phyloP scores from a whole-genome alignment of 2,113 vertebrate species.

The Orientallactaga bullata region DNA sequence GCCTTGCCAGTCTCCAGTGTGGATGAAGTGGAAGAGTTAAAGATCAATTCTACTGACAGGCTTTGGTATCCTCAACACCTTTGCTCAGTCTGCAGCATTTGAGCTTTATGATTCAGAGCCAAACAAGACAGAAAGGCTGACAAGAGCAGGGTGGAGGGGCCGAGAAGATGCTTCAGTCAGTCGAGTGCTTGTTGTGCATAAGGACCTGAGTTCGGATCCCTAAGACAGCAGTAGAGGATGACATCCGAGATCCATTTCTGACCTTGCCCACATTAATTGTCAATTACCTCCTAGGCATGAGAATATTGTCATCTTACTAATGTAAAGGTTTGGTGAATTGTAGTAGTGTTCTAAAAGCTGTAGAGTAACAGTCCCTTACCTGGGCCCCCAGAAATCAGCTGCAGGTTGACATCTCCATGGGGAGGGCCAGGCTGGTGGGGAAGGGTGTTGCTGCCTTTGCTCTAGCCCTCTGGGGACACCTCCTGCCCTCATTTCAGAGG shows the following conservation, averaged over 20 bases:
- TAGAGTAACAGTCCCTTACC: too few relatives aligned
- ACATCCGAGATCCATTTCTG: too few relatives aligned
- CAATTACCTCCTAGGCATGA: not conserved
- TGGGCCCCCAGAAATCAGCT: not conserved
- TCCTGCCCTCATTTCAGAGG: not conserved
- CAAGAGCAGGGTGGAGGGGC: not conserved
- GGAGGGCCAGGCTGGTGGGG: too few relatives aligned
- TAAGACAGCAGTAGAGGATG: too few relatives aligned
- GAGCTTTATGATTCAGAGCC: not conserved
- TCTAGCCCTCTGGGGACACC: not conserved
- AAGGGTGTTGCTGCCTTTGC: not conserved
- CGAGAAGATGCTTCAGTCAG: too few relatives aligned
- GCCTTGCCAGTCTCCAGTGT: not conserved
- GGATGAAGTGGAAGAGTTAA: not conserved
- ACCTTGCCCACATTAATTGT: not conserved
- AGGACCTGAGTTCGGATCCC: too few relatives aligned
- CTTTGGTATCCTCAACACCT: not conserved
- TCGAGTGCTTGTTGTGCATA: too few relatives aligned
- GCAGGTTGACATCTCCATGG: too few relatives aligned
- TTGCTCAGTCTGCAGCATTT: not conserved
- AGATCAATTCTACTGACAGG: not conserved
- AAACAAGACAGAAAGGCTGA: not conserved
- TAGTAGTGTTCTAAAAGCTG: not conserved
- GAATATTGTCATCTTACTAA: constrained; percentile 8
- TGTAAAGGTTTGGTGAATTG: not conserved